Percentiles rank a stretch among this genome's conserved stretches.
These are phyloP conservation scores for Strix aluco DNA, from an alignment of 2,113 vertebrate species.

Conservation along the genomic window DNA sequence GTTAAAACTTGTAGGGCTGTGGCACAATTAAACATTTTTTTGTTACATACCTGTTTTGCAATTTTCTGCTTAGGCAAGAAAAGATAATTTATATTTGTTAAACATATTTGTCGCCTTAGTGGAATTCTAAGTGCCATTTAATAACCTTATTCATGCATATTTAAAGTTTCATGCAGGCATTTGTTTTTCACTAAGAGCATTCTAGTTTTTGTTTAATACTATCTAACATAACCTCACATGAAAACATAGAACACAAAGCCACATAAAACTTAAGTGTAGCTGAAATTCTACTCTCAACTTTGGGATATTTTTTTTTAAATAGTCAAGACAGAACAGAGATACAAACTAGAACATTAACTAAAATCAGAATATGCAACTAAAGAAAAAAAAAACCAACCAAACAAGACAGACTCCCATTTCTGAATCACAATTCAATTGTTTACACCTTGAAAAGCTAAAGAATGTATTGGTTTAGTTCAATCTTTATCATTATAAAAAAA, in stretches of 20 bases:
- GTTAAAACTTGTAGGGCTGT: not conserved
- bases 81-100: not conserved
- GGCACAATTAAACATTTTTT: not conserved
- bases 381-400: not conserved
- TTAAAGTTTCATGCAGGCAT: not conserved
- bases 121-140: not conserved
- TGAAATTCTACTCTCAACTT: not conserved
- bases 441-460: not conserved
- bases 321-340: not conserved
- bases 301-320: not conserved
- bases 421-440: not conserved
- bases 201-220: not conserved
- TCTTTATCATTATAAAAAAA: not conserved
- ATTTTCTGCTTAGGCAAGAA: not conserved
- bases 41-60: not conserved
- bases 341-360: not conserved
- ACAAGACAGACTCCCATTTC: not conserved
- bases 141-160: not conserved
- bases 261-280: not conserved
- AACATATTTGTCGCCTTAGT: not conserved
- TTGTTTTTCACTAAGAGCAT: not conserved
- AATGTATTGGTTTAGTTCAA: not conserved
- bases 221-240: not conserved
- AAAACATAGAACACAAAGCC: not conserved
- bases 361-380: not conserved